Base-by-base conservation (phyloP, 2,113 vertebrate species). In the Alexandromys fortis region DNA sequence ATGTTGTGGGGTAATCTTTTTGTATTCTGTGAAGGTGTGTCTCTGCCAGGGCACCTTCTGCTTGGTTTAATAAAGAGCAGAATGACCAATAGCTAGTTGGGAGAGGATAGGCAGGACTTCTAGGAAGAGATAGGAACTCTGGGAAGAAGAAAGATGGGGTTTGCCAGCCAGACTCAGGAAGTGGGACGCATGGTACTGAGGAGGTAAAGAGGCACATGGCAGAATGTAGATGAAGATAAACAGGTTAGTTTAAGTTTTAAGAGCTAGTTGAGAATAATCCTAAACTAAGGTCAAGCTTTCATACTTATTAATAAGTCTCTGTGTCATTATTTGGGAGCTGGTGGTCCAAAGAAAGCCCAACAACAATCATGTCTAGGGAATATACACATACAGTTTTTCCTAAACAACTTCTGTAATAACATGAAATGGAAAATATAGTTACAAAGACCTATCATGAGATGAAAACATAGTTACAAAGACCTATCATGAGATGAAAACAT, bases 341-440 rank as follows among this genome's bases (percentile, higher is more conserved):
- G n/a, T 38, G 19, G 70, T 73, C n/a, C 19, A 38, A 73, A 38
- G 35, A 73, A 38, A 38, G 19, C 17, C 19, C 70, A 73, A 73
- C n/a, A 73, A 73, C 3, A 93, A 77, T 38, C 16, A 89, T 94
- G 7, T 75, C 47, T 85, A 61, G 22, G 24, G 91, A 79, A 49
- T 49, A 78, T 3, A 6, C 63, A 94, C 21, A 35, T 21, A 85
- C 2, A 17, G 38, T 87, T 35, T 47, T 9, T 47, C 30, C 14
- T 61, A 52, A 5, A 63, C 24, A 79, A 79, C 11, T 86, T 73
- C 79, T 72, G 67, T 58, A 68, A 55, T 38, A 85, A 75, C 58
- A 92, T 78, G n/a, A 83, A 93, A 79, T 72, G 42, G 42, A 79
- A 96, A 87, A 52, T 12, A 42, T 38, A 38, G 38, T 78, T 83